phyloP scores from a whole-genome alignment of 2,797 vertebrate species.

The Atherinosoma microstoma region DNA sequence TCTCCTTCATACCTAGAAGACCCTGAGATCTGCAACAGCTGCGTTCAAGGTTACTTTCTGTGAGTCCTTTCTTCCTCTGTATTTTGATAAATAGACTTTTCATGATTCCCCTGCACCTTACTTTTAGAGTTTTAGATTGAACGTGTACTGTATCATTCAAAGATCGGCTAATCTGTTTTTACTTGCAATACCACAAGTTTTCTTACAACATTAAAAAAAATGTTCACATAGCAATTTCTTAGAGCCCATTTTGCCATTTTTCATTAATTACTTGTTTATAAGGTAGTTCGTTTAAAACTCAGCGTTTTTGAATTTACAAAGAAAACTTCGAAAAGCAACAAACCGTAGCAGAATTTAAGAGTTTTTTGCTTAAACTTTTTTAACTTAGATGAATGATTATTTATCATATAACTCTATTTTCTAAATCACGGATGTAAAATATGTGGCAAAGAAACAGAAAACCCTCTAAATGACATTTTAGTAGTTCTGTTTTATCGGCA shows the following conservation, averaged over 20 bases:
- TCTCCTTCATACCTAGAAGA: slow-evolving; percentile 73
- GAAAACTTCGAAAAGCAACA: neutral
- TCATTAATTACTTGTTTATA: neutral
- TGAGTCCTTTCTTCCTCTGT: slow-evolving; percentile 65
- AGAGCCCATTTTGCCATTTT: neutral
- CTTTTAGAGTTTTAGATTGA: neutral
- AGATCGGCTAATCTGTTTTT: neutral
- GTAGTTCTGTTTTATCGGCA: slow-evolving; percentile 18
- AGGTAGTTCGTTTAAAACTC: neutral
- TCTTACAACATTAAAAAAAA: neutral
- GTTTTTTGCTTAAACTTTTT: neutral
- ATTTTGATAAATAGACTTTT: slow-evolving; percentile 13
- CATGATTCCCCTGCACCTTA: neutral
- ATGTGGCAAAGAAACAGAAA: neutral
- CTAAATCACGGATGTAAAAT: neutral
- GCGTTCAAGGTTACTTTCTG: slow-evolving; percentile 83
- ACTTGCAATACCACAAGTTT: neutral
- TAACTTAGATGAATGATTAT: neutral
- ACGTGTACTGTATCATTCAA: neutral
- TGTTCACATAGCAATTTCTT: neutral
- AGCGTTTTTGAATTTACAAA: neutral
- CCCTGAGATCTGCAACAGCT: slow-evolving; percentile 83
- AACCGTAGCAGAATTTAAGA: neutral
- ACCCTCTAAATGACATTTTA: slow-evolving; percentile 19
- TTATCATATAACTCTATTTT: neutral